Evolutionary conservation across 2,888 invertebrate genomes (phyloP).

Genomic region (Tinea trinotella): DNA sequence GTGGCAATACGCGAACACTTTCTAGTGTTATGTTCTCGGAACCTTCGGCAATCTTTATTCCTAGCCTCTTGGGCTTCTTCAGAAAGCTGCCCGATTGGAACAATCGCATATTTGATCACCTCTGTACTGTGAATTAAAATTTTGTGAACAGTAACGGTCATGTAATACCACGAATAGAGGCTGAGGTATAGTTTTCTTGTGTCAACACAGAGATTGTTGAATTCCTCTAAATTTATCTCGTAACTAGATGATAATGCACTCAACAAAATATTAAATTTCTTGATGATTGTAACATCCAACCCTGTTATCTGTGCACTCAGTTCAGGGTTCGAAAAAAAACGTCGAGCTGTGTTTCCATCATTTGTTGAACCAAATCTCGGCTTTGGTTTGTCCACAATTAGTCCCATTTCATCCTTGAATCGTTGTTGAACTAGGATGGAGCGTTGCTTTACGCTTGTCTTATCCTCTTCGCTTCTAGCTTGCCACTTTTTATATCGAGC

Average conservation of each 20-base stretch:
- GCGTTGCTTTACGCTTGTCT: constrained; percentile 8
- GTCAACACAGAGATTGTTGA: background rate
- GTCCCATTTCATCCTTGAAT: constrained; percentile 24
- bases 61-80: constrained; percentile 31
- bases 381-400: constrained; percentile 25
- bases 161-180: constrained; percentile 22
- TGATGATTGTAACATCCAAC: constrained; percentile 5
- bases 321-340: constrained; percentile 18
- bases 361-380: constrained; percentile 27
- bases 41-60: constrained; percentile 26
- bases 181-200: constrained; percentile 5
- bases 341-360: constrained; percentile 26
- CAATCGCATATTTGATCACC: constrained; percentile 25
- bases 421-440: constrained; percentile 20
- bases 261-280: background rate
- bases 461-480: background rate
- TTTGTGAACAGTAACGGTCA: constrained; percentile 31
- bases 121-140: constrained; percentile 26
- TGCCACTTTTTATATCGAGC: background rate
- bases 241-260: constrained; percentile 13
- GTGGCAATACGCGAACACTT: constrained; percentile 19
- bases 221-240: constrained; percentile 6
- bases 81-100: constrained; percentile 30
- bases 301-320: background rate
- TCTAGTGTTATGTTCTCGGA: constrained; percentile 20